phyloP scores from a whole-genome alignment of 1,140 invertebrate genomes.

The Aphaenogaster floridana region DNA sequence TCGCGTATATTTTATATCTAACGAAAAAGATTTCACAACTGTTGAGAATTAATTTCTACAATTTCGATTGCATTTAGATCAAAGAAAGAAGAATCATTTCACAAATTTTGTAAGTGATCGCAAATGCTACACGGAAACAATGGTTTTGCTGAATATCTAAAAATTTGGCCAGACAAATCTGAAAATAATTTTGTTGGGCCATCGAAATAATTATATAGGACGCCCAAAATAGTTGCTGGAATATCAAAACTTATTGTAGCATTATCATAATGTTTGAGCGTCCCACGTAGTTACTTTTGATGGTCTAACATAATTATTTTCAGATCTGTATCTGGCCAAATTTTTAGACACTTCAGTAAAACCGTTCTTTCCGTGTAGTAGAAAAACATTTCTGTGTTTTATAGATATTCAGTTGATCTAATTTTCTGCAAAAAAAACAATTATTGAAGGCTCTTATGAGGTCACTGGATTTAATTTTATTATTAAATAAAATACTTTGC shows the following conservation, averaged over 20 bases:
- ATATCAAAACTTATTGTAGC: too few relatives aligned
- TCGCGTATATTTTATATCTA: neutral
- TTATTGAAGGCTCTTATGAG: neutral
- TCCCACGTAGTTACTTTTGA: too few relatives aligned
- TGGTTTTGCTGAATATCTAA: too few relatives aligned
- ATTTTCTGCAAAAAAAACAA: neutral
- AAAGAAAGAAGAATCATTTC: neutral
- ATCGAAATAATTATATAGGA: too few relatives aligned
- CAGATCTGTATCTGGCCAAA: too few relatives aligned
- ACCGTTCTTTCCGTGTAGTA: neutral
- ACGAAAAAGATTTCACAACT: neutral
- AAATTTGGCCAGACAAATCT: too few relatives aligned
- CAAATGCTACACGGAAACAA: too few relatives aligned
- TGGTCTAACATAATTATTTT: too few relatives aligned
- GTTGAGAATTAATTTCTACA: constrained; percentile 17
- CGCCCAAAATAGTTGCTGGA: too few relatives aligned
- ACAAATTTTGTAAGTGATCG: neutral
- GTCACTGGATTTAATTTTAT: neutral
- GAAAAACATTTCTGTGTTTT: neutral
- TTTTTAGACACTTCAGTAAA: too few relatives aligned
- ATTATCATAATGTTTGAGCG: too few relatives aligned
- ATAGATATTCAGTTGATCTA: neutral
- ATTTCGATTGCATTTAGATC: neutral
- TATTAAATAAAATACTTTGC: neutral
- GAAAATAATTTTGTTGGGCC: too few relatives aligned